A percentile compares a stretch with the other conserved stretches of the same genome.
Evolutionary conservation across 2,113 vertebrate species (phyloP).

Genomic region (Hippotragus niger): DNA sequence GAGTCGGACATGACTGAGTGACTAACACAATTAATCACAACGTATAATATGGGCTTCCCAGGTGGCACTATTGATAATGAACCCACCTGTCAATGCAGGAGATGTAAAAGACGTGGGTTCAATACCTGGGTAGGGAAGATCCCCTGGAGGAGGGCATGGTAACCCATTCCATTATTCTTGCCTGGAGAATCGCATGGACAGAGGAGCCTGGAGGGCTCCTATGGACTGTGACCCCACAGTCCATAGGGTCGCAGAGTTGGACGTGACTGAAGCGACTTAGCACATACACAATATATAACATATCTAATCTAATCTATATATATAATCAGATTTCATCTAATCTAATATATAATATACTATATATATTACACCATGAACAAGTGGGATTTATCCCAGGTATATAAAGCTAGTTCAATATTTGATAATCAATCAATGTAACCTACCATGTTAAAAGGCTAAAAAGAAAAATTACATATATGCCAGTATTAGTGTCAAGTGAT

Average conservation of each 20-base stretch:
- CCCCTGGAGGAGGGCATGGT: not conserved
- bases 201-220: not conserved
- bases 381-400: not conserved
- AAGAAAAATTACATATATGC: not conserved
- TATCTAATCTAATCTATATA: not conserved
- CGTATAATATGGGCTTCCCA: not conserved
- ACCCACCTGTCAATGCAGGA: not conserved
- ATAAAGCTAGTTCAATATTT: constrained; percentile 5
- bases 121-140: not conserved
- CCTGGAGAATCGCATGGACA: not conserved
- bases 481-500: not conserved
- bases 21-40: not conserved
- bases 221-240: not conserved
- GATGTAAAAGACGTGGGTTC: not conserved
- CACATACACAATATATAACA: not conserved
- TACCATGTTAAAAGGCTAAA: not conserved
- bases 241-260: not conserved
- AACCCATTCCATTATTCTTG: not conserved
- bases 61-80: not conserved
- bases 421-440: not conserved
- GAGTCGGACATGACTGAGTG: not conserved
- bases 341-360: not conserved
- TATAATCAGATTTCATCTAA: not conserved
- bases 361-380: not conserved
- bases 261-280: not conserved